phyloP scores from a whole-genome alignment of 2,888 invertebrate genomes.

The Euphydryas editha region DNA sequence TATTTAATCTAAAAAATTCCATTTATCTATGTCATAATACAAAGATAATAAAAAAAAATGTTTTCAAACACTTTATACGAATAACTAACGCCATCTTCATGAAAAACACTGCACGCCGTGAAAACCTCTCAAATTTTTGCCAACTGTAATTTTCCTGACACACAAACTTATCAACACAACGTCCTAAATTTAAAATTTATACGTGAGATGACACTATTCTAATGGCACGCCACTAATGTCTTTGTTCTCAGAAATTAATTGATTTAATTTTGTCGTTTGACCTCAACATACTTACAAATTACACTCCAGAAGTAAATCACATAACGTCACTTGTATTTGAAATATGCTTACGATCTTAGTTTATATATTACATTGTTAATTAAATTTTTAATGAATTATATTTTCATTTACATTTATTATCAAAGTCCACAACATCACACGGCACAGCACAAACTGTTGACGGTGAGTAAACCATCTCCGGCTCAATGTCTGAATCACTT shows the following conservation, averaged over 20 bases:
- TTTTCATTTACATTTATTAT: constrained; percentile 16
- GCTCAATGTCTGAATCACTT: constrained; percentile 71
- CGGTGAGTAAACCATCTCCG: constrained; percentile 68
- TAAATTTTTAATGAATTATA: neutral
- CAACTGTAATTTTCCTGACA: constrained; percentile 1
- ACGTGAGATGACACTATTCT: constrained; percentile 34
- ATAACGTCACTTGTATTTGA: constrained; percentile 6
- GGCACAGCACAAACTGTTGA: constrained; percentile 75
- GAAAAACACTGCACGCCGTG: constrained; percentile 22
- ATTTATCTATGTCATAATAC: neutral
- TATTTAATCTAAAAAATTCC: neutral
- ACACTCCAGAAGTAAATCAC: constrained; percentile 22
- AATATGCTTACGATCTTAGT: neutral
- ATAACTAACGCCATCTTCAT: constrained; percentile 44
- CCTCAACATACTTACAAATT: constrained; percentile 34
- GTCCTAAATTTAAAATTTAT: neutral
- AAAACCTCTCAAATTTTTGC: constrained; percentile 37
- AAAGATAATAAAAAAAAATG: neutral
- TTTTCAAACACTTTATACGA: neutral
- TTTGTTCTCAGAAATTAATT: constrained; percentile 32
- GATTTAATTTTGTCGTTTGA: constrained; percentile 30
- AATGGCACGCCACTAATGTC: constrained; percentile 20
- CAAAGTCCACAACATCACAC: constrained; percentile 54
- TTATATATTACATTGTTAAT: neutral
- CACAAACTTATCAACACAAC: neutral